Base-by-base conservation (phyloP, 2,888 invertebrate genomes). In the Phasia obesa region DNA sequence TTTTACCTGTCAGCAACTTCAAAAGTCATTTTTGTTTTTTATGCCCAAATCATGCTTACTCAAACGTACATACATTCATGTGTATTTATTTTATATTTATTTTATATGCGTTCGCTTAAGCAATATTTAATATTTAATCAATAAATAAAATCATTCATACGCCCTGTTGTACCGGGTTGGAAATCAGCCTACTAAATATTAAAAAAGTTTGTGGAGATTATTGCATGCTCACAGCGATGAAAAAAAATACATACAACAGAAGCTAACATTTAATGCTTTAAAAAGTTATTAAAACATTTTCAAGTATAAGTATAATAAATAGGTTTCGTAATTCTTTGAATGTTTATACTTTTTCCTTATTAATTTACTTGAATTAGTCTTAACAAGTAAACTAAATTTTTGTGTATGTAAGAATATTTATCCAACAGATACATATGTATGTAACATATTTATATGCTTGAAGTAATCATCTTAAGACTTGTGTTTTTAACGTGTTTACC, bases 141-240 rank as follows among this genome's bases (percentile, higher is more conserved):
- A 53, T 53, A 25, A 55, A 74, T 74, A 47, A 74, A 44, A 74
- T 31, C 15, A 35, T 23, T 64, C 44, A 74, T 71, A 60, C 59
- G 35, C 35, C 17, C 4, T 1, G 49, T 23, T 21, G 21, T 31
- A 69, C 42, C 44, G 25, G 21, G 13, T 49, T 17, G 4, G 44
- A 23, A 31, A 31, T 35, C 5, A 44, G n/a, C 7, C n/a, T 21
- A 6, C 15, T 9, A 23, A 4, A n/a, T 17, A 11, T 1, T 38
- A 2, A 31, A 31, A 31, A 31, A 31, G 27, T 27, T 6, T 27
- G 3, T 27, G n/a, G n/a, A n/a, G n/a, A n/a, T 27, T 27, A 6
- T 27, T 27, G 13, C 13, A 31, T 9, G 42, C 47, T 64, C 7
- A 5, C 4, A n/a, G 19, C 1, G 7, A 19, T n/a, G 13, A 11